Base-by-base conservation (phyloP, 2,888 invertebrate species). In the Bugula neritina region DNA sequence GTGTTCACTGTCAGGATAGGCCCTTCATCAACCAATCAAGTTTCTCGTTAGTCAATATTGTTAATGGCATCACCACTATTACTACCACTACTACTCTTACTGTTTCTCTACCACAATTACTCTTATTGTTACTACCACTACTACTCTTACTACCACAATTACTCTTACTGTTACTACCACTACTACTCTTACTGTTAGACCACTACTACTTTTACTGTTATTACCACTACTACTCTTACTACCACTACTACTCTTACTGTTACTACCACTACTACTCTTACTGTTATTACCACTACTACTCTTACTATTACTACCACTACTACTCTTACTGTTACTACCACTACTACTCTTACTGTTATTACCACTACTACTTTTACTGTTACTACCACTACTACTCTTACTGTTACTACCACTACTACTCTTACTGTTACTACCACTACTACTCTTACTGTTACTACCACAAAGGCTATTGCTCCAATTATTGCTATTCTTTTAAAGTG, bases 1-100 rank as follows among this genome's bases (percentile, higher is more conserved):
- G 88, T 93, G 55, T 94, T 93, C 81, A 93, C 90, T 31, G 89
- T 93, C 74, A 92, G 90, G 69, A 87, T 93, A 43, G 91, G 90
- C 0, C 86, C 87, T 1, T 63, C 63, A 72, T 35, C 43, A 23
- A 23, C 25, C 17, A n/a, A n/a, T n/a, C 27, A 55, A 34, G 25
- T n/a, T 17, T 70, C 69, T 70, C 3, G 55, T 69, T 35, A 10
- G 54, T n/a, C 1, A 3, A n/a, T n/a, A n/a, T n/a, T n/a, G n/a
- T n/a, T n/a, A n/a, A n/a, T n/a, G n/a, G n/a, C n/a, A n/a, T n/a
- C n/a, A n/a, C n/a, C n/a, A n/a, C n/a, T n/a, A n/a, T n/a, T n/a
- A n/a, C n/a, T n/a, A n/a, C n/a, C n/a, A n/a, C n/a, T n/a, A n/a
- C n/a, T n/a, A n/a, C n/a, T n/a, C n/a, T n/a, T n/a, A n/a, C n/a